Conservation (phyloP, 1,140 invertebrate species). For the Drosophila kikkawai region DNA sequence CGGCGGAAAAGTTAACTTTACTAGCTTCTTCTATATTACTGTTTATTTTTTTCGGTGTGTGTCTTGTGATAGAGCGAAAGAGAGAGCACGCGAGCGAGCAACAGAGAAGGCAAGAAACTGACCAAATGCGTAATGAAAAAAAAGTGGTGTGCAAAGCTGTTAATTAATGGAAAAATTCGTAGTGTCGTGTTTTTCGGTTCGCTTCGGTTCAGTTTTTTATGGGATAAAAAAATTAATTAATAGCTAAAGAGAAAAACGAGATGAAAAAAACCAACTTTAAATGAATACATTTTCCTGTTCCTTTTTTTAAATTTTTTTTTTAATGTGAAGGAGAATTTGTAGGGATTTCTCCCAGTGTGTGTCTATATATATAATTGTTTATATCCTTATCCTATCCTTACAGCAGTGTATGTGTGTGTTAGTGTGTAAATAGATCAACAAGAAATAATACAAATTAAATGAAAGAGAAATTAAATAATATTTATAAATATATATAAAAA, state of each 20-base stretch:
- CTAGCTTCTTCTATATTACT: constrained; percentile 3
- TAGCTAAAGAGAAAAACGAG: background rate
- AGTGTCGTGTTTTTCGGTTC: constrained; percentile 24
- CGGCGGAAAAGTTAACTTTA: constrained; percentile 25
- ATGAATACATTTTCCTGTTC: background rate
- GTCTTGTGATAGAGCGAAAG: constrained; percentile 27
- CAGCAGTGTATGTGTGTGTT: constrained; percentile 47
- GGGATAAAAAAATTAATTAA: constrained; percentile 3
- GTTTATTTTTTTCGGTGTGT: constrained; percentile 22
- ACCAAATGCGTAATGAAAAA: constrained; percentile 16
- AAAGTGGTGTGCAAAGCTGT: constrained; percentile 68
- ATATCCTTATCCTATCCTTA: constrained; percentile 6
- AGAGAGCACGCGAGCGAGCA: constrained; percentile 9
- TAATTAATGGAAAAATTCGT: constrained; percentile 75
- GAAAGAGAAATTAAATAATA: background rate
- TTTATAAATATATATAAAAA: constrained; percentile 37
- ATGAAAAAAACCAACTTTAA: background rate
- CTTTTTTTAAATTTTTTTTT: background rate
- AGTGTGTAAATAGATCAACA: constrained; percentile 61
- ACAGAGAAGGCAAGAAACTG: constrained; percentile 11
- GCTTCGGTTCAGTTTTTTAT: constrained; percentile 12
- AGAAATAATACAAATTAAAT: constrained; percentile 13
- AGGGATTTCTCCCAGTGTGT: background rate
- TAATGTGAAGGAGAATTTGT: background rate
- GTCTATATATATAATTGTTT: constrained; percentile 1